Evolutionary conservation across 2,888 invertebrate genomes (phyloP), one percentile per base, ranked within the genome.

Genomic region (Muschampia plurimacula): DNA sequence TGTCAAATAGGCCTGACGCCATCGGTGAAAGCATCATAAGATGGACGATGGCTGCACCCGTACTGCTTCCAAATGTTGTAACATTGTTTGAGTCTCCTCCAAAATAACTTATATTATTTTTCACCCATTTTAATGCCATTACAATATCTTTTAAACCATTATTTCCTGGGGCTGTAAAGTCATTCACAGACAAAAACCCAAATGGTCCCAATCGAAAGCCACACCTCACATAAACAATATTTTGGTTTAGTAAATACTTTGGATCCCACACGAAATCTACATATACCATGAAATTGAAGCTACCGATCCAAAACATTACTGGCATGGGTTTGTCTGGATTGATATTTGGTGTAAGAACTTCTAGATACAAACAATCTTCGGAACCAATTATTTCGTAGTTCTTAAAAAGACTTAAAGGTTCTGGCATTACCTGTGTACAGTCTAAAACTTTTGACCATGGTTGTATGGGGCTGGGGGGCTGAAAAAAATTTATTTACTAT

Each of bases 291-390:
- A 88, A 95, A 39, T 81, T 83, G 75, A 83, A 93, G 65, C 91
- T 86, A 72, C 94, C 93, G 68, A 95, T 89, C 90, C 92, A 95
- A 74, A 95, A 92, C 92, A 95, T 92, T 2, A 95, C 95, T 39
- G 95, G 94, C 78, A 91, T 79, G 15, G 81, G 87, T 76, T 92
- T 84, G 0, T 84, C 80, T 6, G 90, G 85, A 52, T 84, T 82
- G 10, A 89, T 76, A 74, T 81, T 86, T 74, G 89, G 89, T 46
- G 89, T 87, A 41, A 84, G 84, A 13, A 95, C 80, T 78, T 93
- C 91, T 55, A 95, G 81, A 74, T 92, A 93, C 0, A 95, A 86
- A 76, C 94, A 94, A 78, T 95, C 94, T 84, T 95, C 95, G 44
- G 89, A 85, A 52, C 93, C 92, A 57, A 75, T 73, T 41, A 84